Conservation (phyloP, 2,888 invertebrate species). For the Ophonus ardosiacus region DNA sequence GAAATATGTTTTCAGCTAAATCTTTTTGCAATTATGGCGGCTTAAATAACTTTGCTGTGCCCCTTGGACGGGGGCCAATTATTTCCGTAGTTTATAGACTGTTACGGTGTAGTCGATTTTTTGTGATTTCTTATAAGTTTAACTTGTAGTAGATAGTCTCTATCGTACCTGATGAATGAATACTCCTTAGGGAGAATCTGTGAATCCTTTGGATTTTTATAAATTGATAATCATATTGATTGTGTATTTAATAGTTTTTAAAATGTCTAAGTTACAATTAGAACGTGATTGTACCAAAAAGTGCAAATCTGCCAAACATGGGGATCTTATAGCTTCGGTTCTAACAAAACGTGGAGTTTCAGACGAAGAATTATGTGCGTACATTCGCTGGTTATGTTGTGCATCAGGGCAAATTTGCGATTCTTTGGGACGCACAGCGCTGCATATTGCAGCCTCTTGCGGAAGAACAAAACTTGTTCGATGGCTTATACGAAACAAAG, state of each 20-base stretch:
- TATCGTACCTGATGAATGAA: conserved; percentile 51
- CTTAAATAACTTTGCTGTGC: conserved; percentile 48
- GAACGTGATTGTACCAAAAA: conserved; percentile 80
- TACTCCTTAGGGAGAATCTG: conserved; percentile 15
- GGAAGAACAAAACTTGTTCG: conserved; percentile 83
- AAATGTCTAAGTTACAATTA: conserved; percentile 67
- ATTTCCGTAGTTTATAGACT: conserved; percentile 4
- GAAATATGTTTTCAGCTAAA: conserved; percentile 50
- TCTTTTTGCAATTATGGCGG: conserved; percentile 62
- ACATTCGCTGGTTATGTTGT: conserved; percentile 74
- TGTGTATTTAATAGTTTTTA: conserved; percentile 21
- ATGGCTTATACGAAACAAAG: conserved; percentile 83
- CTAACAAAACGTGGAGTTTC: conserved; percentile 81
- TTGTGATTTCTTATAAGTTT: conserved; percentile 41
- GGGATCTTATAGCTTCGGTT: conserved; percentile 80
- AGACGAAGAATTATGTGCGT: conserved; percentile 78
- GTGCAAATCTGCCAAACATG: conserved; percentile 79
- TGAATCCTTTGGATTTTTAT: conserved; percentile 45
- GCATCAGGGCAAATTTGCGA: conserved; percentile 75
- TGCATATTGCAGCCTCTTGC: conserved; percentile 88
- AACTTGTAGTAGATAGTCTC: conserved; percentile 26
- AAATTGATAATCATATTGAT: conserved; percentile 58
- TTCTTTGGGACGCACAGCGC: conserved; percentile 83
- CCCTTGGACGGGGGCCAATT: conserved; percentile 54
- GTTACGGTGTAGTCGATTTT: conserved; percentile 32